Base-by-base conservation (phyloP, 1,140 invertebrate genomes). In the Stegodyphus mimosarum region DNA sequence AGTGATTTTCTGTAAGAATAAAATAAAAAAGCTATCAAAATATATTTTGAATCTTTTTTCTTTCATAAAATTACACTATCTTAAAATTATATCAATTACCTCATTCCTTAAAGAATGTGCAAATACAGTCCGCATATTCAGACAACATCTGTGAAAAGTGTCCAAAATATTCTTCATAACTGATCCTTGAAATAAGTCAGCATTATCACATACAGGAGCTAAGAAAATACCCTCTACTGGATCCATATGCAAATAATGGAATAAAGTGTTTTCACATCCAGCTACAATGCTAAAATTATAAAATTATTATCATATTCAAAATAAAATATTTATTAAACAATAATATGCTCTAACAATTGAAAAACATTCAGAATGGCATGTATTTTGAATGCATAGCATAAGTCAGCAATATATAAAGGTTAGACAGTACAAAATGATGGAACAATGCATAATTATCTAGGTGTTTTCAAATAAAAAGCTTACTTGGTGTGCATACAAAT, bases 201-300 rank as follows among this genome's bases (percentile, higher is more conserved):
- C 60, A 13, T 53, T 18, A n/a, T 87, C 75, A 11, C 66, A 88
- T 87, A 83, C 63, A 49, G 90, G 88, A 53, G 88, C 88, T 13
- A 91, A 87, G 73, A 90, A 86, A 3, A 91, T 88, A n/a, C 90
- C 90, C 67, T 91, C 89, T 18, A 89, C 86, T 53, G 88, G 88
- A 83, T 91, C 90, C 64, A 90, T 78, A 77, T 90, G 88, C 13
- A 90, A 85, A 87, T 90, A 89, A 71, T 91, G 89, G 72, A 91
- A 89, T 74, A 91, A 86, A 55, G 88, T 89, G 71, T 89, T 90
- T 13, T 88, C 89, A 55, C 51, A 74, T 15, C 90, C 90, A 75
- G 88, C 80, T 66, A 89, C 88, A 63, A 91, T 76, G 72, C 90
- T 91, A 84, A 63, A 88, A 88, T 69, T 63, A 64, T 64, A 74